Evolutionary conservation across 1,140 invertebrate genomes (phyloP).

Genomic region (Drosophila melanogaster): Release_6_plus_ISO1_MT NT_033777.3:26611501-26612000

Average conservation of each 20-base stretch:
- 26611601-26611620: slow-evolving; percentile 27
- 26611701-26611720: no score
- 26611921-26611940: slow-evolving; percentile 1
- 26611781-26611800: no score
- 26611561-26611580: slow-evolving; percentile 36
- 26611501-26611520: slow-evolving; percentile 80
- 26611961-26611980: slow-evolving; percentile 5
- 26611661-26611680: slow-evolving; percentile 25
- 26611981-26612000: slow-evolving; percentile 9
- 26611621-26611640: slow-evolving; percentile 22
- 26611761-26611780: no score
- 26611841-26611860: not conserved
- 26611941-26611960: slow-evolving; percentile 10
- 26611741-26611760: no score
- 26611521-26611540: slow-evolving; percentile 81
- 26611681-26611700: not conserved
- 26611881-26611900: slow-evolving; percentile 1
- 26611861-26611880: not conserved
- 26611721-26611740: no score
- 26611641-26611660: slow-evolving; percentile 15
- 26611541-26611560: slow-evolving; percentile 72
- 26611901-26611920: slow-evolving; percentile 8
- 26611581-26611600: not conserved
- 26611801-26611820: no score
- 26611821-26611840: not conserved